Evolutionary conservation across 2,797 vertebrate species (phyloP), one percentile per base, ranked within the genome.

Genomic region (Pipistrellus nathusii): DNA sequence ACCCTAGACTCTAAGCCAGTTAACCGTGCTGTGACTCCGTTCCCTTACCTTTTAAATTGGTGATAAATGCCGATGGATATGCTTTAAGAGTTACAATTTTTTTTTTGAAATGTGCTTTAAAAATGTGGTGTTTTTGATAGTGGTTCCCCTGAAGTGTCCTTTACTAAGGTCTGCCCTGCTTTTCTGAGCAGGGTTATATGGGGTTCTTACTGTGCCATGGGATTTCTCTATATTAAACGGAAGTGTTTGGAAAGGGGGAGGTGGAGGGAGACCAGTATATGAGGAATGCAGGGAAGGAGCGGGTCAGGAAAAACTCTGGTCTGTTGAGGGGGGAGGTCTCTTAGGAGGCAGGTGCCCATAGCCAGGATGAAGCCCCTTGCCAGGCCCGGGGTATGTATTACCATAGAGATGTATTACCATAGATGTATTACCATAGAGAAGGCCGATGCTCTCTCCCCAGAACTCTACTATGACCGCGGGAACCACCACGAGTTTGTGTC

Each of bases 401-500:
- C 38, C 38, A 41, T 41, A 41, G 38, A 41, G 38, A 41, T 41
- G 38, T 41, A 41, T 41, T 41, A 41, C 38, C 38, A 41, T 41
- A 7, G 38, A 41, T 41, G 38, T 41, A 41, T 41, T 41, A 41
- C 38, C 38, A 41, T 83, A n/a, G 64, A 51, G 17, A 71, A 48
- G 30, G 93, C 20, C 32, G 20, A 35, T n/a, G 0, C 64, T 96
- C 76, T 97, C 38, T 97, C 93, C 77, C 46, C 87, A 99, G 99
- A 99, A 91, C 98, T 99, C 93, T 99, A 99, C 97, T 99, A 99
- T 7, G 99, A 99, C 98, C 98, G 99, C 95, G 99, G 99, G 91
- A 99, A 99, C 98, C 99, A 99, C 95, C 99, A 99, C 6, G 99
- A 99, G 97, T 99, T 99, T 23, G 99, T 99, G 90, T 99, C 99